A percentile compares a stretch with the other conserved stretches of the same genome.
phyloP scores from a whole-genome alignment of 2,888 invertebrate genomes.

The Caenorhabditis plicata region DNA sequence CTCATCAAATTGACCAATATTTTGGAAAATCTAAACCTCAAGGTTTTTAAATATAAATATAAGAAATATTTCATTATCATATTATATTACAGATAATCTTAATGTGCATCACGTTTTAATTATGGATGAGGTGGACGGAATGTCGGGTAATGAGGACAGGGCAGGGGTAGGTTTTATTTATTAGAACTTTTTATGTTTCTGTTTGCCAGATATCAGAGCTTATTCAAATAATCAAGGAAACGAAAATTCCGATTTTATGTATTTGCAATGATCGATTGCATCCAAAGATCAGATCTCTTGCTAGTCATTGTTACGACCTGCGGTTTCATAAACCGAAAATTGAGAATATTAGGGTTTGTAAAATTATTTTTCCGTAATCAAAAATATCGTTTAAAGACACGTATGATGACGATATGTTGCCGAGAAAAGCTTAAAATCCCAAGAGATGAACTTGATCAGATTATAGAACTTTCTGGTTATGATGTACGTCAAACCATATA shows the following conservation, averaged over 20 bases:
- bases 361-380: slow-evolving; percentile 37
- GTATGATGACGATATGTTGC: slow-evolving; percentile 86
- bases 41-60: background rate
- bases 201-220: slow-evolving; percentile 74
- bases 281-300: slow-evolving; percentile 82
- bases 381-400: slow-evolving; percentile 72
- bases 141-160: slow-evolving; percentile 98
- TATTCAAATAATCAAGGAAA: slow-evolving; percentile 83
- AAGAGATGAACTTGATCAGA: slow-evolving; percentile 78
- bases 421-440: slow-evolving; percentile 81
- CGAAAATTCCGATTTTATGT: slow-evolving; percentile 86
- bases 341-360: slow-evolving; percentile 81
- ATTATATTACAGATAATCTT: slow-evolving; percentile 16
- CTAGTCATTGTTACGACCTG: slow-evolving; percentile 91
- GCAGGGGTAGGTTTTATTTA: slow-evolving; percentile 77
- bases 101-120: slow-evolving; percentile 82
- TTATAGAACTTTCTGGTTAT: slow-evolving; percentile 79
- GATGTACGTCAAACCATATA: slow-evolving; percentile 79
- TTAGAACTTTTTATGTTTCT: too few relatives aligned
- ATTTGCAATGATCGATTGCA: slow-evolving; percentile 89
- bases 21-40: slow-evolving; percentile 30
- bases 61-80: background rate
- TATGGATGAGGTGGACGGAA: slow-evolving; percentile 99
- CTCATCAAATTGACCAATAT: slow-evolving; percentile 57
- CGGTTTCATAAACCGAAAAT: slow-evolving; percentile 80